Evolutionary conservation across 1,140 invertebrate genomes (phyloP).

Genomic region (Drosophila dunni): DNA sequence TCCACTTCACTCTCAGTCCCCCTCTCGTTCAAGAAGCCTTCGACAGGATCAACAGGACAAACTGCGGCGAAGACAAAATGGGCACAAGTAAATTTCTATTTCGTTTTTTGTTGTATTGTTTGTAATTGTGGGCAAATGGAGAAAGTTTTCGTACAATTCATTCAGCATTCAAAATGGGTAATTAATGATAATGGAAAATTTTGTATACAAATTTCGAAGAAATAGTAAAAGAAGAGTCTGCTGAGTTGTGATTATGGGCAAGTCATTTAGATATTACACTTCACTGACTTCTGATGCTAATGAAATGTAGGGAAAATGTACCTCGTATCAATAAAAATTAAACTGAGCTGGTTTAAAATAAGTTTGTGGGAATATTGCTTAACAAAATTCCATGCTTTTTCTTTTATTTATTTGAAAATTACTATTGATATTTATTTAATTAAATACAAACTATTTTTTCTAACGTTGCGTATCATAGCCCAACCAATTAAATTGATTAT

Average conservation of each 20-base stretch:
- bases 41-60: neutral
- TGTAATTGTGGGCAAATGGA: slow-evolving; percentile 45
- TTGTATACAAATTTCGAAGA: slow-evolving; percentile 18
- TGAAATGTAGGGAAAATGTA: no score
- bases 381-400: no score
- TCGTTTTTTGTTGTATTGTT: slow-evolving; percentile 34
- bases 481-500: no score
- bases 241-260: slow-evolving; percentile 19
- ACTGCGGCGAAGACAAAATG: no score
- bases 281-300: slow-evolving; percentile 11
- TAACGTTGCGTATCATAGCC: no score
- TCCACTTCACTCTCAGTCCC: no score
- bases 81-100: slow-evolving; percentile 8
- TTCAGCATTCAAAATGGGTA: slow-evolving; percentile 34
- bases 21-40: slow-evolving; percentile 33
- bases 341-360: no score
- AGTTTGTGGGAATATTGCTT: no score
- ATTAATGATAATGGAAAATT: slow-evolving; percentile 52
- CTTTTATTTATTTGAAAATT: no score
- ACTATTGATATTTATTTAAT: no score
- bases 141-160: slow-evolving; percentile 41
- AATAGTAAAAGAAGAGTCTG: slow-evolving; percentile 7
- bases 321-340: no score
- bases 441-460: no score
- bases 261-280: slow-evolving; percentile 19